These are phyloP conservation scores for Acanthaster planci DNA, from an alignment of 35 echinoderm and acorn worm genomes.

Conservation along the genomic window DNA sequence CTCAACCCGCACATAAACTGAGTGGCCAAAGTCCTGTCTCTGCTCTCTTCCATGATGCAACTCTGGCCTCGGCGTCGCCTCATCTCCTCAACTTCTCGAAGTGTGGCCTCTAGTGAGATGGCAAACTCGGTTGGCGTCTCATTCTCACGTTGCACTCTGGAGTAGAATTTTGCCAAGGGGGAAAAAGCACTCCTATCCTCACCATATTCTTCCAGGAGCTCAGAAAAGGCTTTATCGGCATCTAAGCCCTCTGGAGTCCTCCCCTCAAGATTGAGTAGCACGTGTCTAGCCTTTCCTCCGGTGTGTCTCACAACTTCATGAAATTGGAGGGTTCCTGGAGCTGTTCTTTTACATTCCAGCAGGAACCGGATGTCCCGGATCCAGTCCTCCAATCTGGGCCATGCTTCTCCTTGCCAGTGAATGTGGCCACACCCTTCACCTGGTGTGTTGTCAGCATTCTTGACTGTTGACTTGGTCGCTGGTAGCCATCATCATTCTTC, in stretches of 20 bases:
- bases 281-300: slow-evolving; percentile 25
- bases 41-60: background rate
- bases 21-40: slow-evolving; percentile 7
- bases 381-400: slow-evolving; percentile 44
- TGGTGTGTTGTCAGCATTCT: too few relatives aligned
- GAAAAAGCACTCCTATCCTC: background rate
- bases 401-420: background rate
- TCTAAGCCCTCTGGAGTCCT: background rate
- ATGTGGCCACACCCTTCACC: background rate
- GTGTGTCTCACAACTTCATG: slow-evolving; percentile 13
- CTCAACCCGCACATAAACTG: slow-evolving; percentile 27
- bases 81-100: background rate
- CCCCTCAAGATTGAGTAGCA: slow-evolving; percentile 4
- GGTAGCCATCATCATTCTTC: background rate
- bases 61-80: background rate
- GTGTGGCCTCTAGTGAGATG: background rate
- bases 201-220: slow-evolving; percentile 8
- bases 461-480: background rate
- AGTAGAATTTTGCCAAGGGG: slow-evolving; percentile 38
- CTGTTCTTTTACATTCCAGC: background rate
- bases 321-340: background rate
- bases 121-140: background rate
- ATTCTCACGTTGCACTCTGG: background rate
- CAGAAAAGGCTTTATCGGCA: background rate
- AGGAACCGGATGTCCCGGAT: background rate